These are phyloP conservation scores for Mimachlamys varia DNA, from an alignment of 2,888 invertebrate genomes.

Conservation along the genomic window DNA sequence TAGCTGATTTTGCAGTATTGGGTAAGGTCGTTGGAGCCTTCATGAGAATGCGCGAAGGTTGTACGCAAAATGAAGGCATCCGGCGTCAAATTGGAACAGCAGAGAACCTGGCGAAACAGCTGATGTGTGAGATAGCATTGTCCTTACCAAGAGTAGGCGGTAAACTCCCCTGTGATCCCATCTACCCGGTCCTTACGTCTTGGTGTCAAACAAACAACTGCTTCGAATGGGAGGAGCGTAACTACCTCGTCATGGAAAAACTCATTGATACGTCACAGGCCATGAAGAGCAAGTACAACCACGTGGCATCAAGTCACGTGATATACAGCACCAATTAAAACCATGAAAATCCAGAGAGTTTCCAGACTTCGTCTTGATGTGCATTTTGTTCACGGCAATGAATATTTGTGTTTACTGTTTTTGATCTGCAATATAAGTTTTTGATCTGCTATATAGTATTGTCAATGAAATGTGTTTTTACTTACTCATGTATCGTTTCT, in stretches of 20 bases:
- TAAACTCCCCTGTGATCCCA: neutral
- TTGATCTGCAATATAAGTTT: no score
- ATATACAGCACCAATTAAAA: neutral
- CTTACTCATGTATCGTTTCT: no score
- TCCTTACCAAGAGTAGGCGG: neutral
- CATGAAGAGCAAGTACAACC: neutral
- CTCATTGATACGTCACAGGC: neutral
- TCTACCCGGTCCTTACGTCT: neutral
- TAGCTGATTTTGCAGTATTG: neutral
- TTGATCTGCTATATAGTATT: no score
- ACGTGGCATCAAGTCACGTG: neutral
- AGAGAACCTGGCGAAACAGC: neutral
- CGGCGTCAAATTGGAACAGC: neutral
- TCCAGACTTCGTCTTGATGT: neutral
- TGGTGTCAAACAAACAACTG: neutral
- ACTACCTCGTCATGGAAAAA: neutral
- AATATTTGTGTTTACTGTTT: no score
- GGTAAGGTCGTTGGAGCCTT: neutral
- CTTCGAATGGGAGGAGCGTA: neutral
- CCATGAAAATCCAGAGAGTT: neutral
- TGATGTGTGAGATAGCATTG: neutral
- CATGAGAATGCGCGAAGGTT: neutral
- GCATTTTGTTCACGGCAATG: no score
- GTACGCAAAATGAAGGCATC: neutral
- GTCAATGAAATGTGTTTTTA: no score